Percentiles rank a stretch among this genome's conserved stretches.
Conservation (phyloP, 2,888 invertebrate species). For the Aricia artaxerxes region DNA sequence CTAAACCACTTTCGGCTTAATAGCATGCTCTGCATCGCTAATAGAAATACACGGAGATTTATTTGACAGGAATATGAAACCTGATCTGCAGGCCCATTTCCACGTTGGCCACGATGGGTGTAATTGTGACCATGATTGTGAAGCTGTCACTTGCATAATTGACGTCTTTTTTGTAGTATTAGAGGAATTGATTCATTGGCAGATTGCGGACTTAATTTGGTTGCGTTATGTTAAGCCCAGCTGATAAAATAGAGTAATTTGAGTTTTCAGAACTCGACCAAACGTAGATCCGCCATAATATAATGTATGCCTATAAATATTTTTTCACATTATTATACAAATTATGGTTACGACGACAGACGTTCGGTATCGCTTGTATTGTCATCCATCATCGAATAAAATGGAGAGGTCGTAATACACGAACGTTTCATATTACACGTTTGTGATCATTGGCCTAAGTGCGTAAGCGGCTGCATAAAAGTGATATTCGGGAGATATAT, state of each 20-base stretch:
- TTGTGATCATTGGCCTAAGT: background rate
- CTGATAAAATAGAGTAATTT: too few relatives aligned
- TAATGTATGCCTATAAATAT: too few relatives aligned
- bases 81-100: background rate
- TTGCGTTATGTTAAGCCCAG: too few relatives aligned
- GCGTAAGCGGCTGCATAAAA: background rate
- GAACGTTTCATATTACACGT: background rate
- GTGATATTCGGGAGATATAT: background rate
- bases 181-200: background rate
- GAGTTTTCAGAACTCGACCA: too few relatives aligned
- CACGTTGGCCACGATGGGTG: background rate
- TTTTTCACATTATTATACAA: too few relatives aligned
- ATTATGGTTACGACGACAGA: too few relatives aligned
- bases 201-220: too few relatives aligned
- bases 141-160: background rate
- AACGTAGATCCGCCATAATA: too few relatives aligned
- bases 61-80: slow-evolving; percentile 39
- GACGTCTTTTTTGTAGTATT: too few relatives aligned
- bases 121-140: background rate
- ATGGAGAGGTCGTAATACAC: too few relatives aligned
- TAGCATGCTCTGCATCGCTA: slow-evolving; percentile 43
- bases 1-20: slow-evolving; percentile 55
- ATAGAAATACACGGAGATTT: slow-evolving; percentile 43
- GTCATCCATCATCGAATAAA: too few relatives aligned
- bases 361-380: too few relatives aligned